Evolutionary conservation across 2,888 invertebrate genomes (phyloP), one percentile per base, ranked within the genome.

Genomic region (Pseudococcus jackbeardsleyi): DNA sequence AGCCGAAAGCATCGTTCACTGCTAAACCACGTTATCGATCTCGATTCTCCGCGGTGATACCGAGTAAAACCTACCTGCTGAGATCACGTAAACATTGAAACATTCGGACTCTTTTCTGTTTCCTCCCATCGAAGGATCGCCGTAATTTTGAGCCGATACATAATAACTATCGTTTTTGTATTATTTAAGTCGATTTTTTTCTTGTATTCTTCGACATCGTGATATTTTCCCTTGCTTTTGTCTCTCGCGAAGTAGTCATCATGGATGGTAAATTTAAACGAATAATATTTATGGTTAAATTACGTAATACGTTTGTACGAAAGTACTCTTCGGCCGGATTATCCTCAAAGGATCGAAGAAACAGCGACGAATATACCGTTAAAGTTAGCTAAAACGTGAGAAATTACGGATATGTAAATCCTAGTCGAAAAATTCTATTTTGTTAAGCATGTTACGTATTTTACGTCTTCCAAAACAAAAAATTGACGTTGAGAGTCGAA

Each of bases 1-100:
- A 50, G 17, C 22, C 50, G 1, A 85, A 85, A 59, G 26, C 85
- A 54, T 85, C 85, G 59, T 85, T 54, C 33, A 17, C 26, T 9
- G 85, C 50, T 15, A 85, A 59, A 33, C 59, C 85, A 50, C 85
- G 85, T 26, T 85, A 85, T 59, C 50, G 85, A 15, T 85, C 59
- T 54, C 26, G 85, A 85, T 59, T 33, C 33, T 50, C 59, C 2
- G 46, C 85, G n/a, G 19, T 59, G 8, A 17, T 39, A 15, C 85
- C 54, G 59, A 85, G 59, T 17, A 85, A 85, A 85, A 85, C 85
- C 15, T 85, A 85, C n/a, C n/a, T 33, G 15, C n/a, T 85, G n/a
- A 85, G 85, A 85, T 85, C 85, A 17, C 54, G 85, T 59, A 85
- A 85, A 59, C 59, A 85, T 85, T 59, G 64, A 64, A 15, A 6